Conservation (phyloP, 1,140 invertebrate genomes). For the Drosophila santomea region DNA sequence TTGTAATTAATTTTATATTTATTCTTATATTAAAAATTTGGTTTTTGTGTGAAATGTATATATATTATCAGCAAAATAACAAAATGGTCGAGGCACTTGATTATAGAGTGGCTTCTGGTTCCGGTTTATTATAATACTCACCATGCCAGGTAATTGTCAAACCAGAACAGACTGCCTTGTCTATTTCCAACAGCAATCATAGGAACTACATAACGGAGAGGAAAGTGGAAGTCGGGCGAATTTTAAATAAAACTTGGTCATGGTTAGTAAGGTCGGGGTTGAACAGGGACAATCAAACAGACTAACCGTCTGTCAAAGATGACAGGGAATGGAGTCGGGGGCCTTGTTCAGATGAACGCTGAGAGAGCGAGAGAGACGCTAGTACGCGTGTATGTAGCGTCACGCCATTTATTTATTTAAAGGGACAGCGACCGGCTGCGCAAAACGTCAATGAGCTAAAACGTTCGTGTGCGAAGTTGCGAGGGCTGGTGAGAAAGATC, state of each 20-base stretch:
- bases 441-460: conserved; percentile 81
- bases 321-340: conserved; percentile 7
- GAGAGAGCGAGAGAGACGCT: background rate
- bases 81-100: too few species aligned
- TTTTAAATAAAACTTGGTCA: conserved; percentile 68
- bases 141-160: conserved; percentile 31
- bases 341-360: conserved; percentile 35
- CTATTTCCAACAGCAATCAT: conserved; percentile 57
- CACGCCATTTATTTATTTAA: conserved; percentile 81
- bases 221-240: conserved; percentile 31
- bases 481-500: conserved; percentile 36
- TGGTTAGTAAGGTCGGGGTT: conserved; percentile 53
- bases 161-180: conserved; percentile 39
- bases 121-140: background rate
- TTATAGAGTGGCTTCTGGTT: too few species aligned
- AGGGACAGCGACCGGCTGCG: conserved; percentile 72
- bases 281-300: conserved; percentile 27
- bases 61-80: too few species aligned
- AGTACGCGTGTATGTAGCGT: conserved; percentile 41
- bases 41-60: too few species aligned
- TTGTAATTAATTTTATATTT: too few species aligned
- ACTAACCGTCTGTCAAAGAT: conserved; percentile 62
- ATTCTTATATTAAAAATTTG: too few species aligned
- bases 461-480: conserved; percentile 67
- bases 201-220: conserved; percentile 16